Conservation (phyloP, 2,888 invertebrate species). For the Bibio marci region DNA sequence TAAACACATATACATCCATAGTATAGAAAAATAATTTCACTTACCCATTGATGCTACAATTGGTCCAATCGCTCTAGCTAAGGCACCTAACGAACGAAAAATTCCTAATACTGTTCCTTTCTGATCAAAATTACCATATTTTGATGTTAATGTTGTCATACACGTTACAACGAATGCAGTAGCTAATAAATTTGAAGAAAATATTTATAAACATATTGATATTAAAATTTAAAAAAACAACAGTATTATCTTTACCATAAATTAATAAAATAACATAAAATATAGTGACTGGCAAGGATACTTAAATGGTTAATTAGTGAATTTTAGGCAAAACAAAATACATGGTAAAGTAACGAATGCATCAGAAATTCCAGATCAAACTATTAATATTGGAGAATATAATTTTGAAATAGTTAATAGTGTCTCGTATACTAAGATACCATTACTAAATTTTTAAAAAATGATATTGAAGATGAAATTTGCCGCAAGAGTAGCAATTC, state of each 20-base stretch:
- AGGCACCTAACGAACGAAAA: conserved; percentile 82
- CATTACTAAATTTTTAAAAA: too few relatives aligned
- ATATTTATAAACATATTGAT: background rate
- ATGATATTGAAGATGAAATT: too few relatives aligned
- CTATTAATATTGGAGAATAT: too few relatives aligned
- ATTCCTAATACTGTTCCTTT: conserved; percentile 89
- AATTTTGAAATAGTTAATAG: too few relatives aligned
- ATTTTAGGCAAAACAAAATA: background rate
- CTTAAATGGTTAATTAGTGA: too few relatives aligned
- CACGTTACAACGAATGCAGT: conserved; percentile 92
- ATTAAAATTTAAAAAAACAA: background rate
- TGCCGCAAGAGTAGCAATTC: too few relatives aligned
- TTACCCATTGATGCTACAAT: conserved; percentile 68
- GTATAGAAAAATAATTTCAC: too few relatives aligned
- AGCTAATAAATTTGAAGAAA: conserved; percentile 36
- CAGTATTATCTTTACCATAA: too few relatives aligned
- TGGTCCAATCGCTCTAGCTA: conserved; percentile 86
- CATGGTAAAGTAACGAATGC: background rate
- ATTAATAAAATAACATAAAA: too few relatives aligned
- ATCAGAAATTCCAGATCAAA: too few relatives aligned
- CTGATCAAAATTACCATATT: conserved; percentile 59
- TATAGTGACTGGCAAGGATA: too few relatives aligned
- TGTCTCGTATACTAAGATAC: too few relatives aligned
- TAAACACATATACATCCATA: conserved; percentile 1
- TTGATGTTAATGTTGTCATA: conserved; percentile 82